Percentiles rank a stretch among this genome's conserved stretches.
These are phyloP conservation scores for Drosophila mimica DNA, from an alignment of 2,888 invertebrate genomes.

Conservation along the genomic window DNA sequence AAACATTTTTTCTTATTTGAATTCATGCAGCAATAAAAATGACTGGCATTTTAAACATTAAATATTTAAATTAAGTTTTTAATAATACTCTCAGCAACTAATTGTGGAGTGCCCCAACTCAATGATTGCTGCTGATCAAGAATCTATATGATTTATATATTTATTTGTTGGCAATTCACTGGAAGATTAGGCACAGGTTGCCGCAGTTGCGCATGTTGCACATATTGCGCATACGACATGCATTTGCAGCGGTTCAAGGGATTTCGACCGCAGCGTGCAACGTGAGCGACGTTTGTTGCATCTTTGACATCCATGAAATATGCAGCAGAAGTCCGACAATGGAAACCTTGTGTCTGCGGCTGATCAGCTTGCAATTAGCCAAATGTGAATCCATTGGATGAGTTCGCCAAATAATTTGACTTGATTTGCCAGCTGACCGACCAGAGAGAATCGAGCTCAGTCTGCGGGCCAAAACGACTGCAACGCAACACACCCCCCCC, in stretches of 20 bases:
- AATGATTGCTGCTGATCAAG: not conserved
- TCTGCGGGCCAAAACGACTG: slow-evolving; percentile 1
- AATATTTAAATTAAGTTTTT: no score
- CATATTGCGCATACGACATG: slow-evolving; percentile 57
- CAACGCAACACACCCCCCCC: not conserved
- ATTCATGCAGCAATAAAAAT: not conserved
- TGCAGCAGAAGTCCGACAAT: not conserved
- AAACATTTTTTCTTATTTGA: not conserved
- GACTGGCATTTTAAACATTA: not conserved
- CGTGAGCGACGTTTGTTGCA: not conserved
- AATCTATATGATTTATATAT: not conserved
- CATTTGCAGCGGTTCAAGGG: slow-evolving; percentile 20
- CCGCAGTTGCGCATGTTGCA: slow-evolving; percentile 5
- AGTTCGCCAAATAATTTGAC: slow-evolving; percentile 56
- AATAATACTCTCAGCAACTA: not conserved
- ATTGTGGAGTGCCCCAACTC: not conserved
- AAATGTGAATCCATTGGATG: not conserved
- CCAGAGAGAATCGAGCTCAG: slow-evolving; percentile 41
- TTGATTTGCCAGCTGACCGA: slow-evolving; percentile 63
- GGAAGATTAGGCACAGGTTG: not conserved
- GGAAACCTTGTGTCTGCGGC: not conserved
- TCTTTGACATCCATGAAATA: not conserved
- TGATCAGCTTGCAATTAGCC: not conserved
- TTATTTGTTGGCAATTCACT: not conserved
- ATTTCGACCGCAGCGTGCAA: not conserved